These are phyloP conservation scores for Eptesicus fuscus DNA, from an alignment of 2,113 vertebrate genomes.

Conservation along the genomic window DNA sequence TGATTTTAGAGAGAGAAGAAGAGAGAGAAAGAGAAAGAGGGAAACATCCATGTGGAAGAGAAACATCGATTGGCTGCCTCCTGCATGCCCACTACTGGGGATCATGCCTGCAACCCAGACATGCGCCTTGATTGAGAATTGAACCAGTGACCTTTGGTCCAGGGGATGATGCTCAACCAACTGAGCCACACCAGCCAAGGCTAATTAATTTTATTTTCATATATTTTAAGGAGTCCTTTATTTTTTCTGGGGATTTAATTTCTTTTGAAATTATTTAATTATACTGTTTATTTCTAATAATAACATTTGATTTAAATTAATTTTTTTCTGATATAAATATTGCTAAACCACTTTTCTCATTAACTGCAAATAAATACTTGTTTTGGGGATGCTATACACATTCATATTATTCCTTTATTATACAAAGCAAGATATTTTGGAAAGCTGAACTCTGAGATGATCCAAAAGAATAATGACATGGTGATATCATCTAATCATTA, in stretches of 20 bases:
- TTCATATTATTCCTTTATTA: neutral
- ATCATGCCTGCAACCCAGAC: too few species aligned
- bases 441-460: constrained; percentile 1
- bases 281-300: neutral
- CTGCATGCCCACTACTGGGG: too few species aligned
- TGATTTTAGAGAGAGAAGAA: too few species aligned
- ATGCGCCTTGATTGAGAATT: too few species aligned
- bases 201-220: neutral
- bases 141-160: too few species aligned
- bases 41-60: too few species aligned
- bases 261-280: neutral
- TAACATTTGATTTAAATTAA: neutral
- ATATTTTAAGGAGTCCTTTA: neutral
- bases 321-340: neutral
- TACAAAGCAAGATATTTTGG: neutral
- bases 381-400: neutral
- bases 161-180: too few species aligned
- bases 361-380: neutral
- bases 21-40: too few species aligned
- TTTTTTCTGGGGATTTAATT: neutral
- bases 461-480: neutral
- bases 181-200: too few species aligned
- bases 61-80: too few species aligned
- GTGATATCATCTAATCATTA: neutral
- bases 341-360: neutral